These are phyloP conservation scores for Carpatolechia fugitivella DNA, from an alignment of 2,888 invertebrate genomes.

Conservation along the genomic window DNA sequence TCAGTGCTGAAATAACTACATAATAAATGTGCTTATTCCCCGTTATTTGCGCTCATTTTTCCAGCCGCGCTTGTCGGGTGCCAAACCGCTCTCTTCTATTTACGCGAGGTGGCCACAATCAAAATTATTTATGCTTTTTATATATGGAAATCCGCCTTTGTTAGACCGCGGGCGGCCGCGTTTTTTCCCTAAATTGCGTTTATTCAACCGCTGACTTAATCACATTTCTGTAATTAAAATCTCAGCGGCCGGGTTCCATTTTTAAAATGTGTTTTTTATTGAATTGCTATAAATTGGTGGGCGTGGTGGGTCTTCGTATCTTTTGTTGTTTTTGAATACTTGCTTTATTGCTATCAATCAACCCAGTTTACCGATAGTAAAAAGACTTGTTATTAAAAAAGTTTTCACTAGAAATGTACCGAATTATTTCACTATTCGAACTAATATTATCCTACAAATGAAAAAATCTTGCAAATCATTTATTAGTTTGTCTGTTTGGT, in stretches of 20 bases:
- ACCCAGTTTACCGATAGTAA: too few species aligned
- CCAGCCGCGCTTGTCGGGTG: constrained; percentile 24
- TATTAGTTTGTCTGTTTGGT: too few species aligned
- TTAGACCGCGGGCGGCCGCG: constrained; percentile 37
- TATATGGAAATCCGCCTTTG: constrained; percentile 65
- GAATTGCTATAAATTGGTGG: background rate
- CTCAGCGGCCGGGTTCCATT: constrained; percentile 34
- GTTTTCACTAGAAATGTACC: too few species aligned
- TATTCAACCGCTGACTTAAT: constrained; percentile 68
- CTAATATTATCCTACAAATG: too few species aligned
- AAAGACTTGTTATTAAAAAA: too few species aligned
- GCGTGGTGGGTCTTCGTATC: background rate
- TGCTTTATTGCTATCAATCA: too few species aligned
- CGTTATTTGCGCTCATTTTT: background rate
- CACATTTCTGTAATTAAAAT: constrained; percentile 75
- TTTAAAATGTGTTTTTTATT: background rate
- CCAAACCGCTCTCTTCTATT: constrained; percentile 60
- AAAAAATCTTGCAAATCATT: too few species aligned
- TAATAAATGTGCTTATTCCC: background rate
- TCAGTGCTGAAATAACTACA: background rate
- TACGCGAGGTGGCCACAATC: constrained; percentile 62
- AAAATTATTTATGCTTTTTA: constrained; percentile 73
- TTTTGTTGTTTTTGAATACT: background rate
- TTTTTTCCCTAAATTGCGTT: constrained; percentile 61
- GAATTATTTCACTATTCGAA: too few species aligned